Evolutionary conservation across 2,888 invertebrate genomes (phyloP).

Genomic region (Sinotaia quadrata): DNA sequence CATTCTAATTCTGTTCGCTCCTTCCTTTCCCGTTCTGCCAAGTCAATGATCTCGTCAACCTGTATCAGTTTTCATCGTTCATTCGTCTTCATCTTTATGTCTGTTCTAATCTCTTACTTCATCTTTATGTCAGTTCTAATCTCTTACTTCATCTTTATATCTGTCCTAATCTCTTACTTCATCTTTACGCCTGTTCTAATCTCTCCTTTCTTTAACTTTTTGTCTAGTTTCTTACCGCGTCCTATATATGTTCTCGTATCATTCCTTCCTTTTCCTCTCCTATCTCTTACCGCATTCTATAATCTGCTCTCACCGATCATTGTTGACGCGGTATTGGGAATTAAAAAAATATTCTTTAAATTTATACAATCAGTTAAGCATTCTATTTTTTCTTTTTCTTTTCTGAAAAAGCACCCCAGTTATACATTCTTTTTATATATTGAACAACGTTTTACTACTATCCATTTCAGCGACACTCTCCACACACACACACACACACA

Average conservation of each 20-base stretch:
- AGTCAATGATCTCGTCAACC: no score
- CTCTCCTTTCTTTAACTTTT: background rate
- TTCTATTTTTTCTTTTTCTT: no score
- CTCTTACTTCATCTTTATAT: background rate
- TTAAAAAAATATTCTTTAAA: no score
- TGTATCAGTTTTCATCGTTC: conserved; percentile 1
- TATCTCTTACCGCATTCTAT: background rate
- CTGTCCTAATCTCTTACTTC: background rate
- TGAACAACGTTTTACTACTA: no score
- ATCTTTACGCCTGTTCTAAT: background rate
- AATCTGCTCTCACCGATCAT: background rate
- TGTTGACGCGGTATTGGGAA: no score
- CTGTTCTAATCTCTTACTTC: background rate
- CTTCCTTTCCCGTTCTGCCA: no score
- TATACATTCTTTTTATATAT: no score
- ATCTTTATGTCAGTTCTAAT: background rate
- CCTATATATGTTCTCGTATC: no score
- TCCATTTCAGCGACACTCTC: no score
- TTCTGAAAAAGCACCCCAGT: no score
- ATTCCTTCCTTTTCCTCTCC: conserved; percentile 2
- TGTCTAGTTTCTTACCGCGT: background rate
- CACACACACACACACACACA: no score
- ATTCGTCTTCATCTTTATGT: background rate
- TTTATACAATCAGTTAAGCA: no score
- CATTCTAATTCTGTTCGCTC: conserved; percentile 13